Base-by-base conservation (phyloP, 2,113 vertebrate genomes). In the Calidris pugnax region DNA sequence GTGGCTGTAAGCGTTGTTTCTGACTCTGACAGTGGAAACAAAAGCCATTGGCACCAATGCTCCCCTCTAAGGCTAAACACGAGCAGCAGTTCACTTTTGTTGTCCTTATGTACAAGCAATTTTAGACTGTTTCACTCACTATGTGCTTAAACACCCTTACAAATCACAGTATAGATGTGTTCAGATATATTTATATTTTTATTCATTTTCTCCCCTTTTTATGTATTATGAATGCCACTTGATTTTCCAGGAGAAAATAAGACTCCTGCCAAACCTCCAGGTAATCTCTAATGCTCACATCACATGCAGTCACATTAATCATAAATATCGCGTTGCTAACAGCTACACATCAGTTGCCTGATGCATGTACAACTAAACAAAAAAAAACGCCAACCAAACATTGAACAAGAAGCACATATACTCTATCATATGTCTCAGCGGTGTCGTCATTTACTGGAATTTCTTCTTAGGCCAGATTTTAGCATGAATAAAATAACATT, bases 121-220 rank as follows among this genome's bases (percentile, higher is more conserved):
- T 50, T 93, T 18, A 74, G 28, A 56, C 62, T 82, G 27, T 72
- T 80, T 69, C 22, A 45, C n/a, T 55, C 75, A 74, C 1, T 66
- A 28, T 9, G 10, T 73, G 12, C 12, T 77, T 76, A 79, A 87
- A 79, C 14, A 50, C 2, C 0, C 53, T 32, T 59, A 63, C 6
- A 64, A 67, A 45, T 47, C 78, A 39, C 3, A 22, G 11, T 28
- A 32, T 15, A 63, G 41, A 11, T 45, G 19, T 71, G 10, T 20
- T 71, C 6, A 37, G 45, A 30, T 13, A 2, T 50, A 64, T 39
- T 48, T 81, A 15, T 13, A 33, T 17, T 92, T 71, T 82, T 69
- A 43, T 35, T 57, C 10, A 4, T 26, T 68, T 17, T 1, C 4
- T 1, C 7, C 4, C 1, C 7, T 74, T 71, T 7, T 30, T 55